A percentile compares a stretch with the other conserved stretches of the same genome.
Evolutionary conservation across 2,888 invertebrate genomes (phyloP).

Genomic region (Andrena chrysosceles): DNA sequence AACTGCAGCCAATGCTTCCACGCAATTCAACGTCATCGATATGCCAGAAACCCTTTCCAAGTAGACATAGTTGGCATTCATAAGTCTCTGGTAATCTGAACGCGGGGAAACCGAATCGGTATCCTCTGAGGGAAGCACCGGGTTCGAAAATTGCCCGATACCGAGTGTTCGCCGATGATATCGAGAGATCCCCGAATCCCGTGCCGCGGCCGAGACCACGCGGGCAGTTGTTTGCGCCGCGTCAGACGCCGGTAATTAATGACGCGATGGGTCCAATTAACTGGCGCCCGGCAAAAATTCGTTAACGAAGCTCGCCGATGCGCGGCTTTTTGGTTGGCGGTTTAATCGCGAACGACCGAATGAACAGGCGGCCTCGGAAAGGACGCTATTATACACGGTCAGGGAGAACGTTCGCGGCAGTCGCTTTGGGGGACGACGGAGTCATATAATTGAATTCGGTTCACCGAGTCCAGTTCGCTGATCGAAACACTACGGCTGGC

Average conservation of each 20-base stretch:
- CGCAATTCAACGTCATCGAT: too few relatives aligned
- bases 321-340: conserved; percentile 42
- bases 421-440: conserved; percentile 69
- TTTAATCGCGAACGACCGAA: conserved; percentile 69
- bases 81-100: neutral
- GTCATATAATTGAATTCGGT: conserved; percentile 79
- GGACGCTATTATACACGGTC: conserved; percentile 62
- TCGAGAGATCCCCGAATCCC: neutral
- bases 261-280: conserved; percentile 64
- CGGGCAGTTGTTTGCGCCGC: conserved; percentile 13
- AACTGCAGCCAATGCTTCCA: too few relatives aligned
- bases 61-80: neutral
- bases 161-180: neutral
- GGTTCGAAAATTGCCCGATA: neutral
- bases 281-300: conserved; percentile 54
- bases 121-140: neutral
- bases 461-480: conserved; percentile 71
- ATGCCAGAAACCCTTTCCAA: too few relatives aligned
- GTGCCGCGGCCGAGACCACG: neutral
- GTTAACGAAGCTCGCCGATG: conserved; percentile 62
- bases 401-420: conserved; percentile 57
- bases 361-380: conserved; percentile 34
- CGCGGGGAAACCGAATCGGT: neutral
- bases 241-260: conserved; percentile 61
- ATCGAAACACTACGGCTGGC: conserved; percentile 75